Evolutionary conservation across 2,888 invertebrate species (phyloP), one percentile per base, ranked within the genome.

Genomic region (Andrena minutula): DNA sequence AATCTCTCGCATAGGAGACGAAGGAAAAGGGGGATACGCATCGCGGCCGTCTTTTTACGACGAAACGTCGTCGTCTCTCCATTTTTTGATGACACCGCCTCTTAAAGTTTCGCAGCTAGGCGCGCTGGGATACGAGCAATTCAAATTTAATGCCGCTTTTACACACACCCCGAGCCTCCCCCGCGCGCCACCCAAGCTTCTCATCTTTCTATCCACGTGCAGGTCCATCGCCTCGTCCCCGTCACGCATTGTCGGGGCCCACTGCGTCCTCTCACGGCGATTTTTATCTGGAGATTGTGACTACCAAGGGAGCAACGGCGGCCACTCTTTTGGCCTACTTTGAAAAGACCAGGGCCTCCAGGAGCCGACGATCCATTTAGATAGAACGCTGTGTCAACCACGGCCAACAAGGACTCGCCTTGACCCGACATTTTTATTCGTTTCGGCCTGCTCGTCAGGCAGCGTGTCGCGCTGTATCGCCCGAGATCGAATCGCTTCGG

Each of bases 131-230:
- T 88, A 85, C 85, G 86, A 86, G 88, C 85, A 86, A 90, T 89
- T 90, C 77, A 89, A 90, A 85, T 90, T 90, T 89, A 89, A 89
- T 87, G 89, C 83, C 75, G 53, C 74, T 84, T 83, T 83, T 79
- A 84, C 78, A 56, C 16, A 41, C 12, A 77, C 66, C 64, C 63
- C 30, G 51, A 47, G 30, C 68, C 26, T 35, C 66, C 70, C 66
- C 30, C 60, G 60, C 30, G 60, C 35, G n/a, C 12, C 20, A 26
- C 23, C 26, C 20, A 20, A 1, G 30, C 23, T 23, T 20, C 68
- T 32, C 20, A 47, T 16, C 56, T 41, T n/a, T 72, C 71, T 26
- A 0, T 49, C 20, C 8, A 23, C 56, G 8, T 66, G 32, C 28
- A 23, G 16, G 10, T 65, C 35, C 35, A 10, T 63, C 49, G 20